phyloP scores from a whole-genome alignment of 2,797 vertebrate genomes.

The Rhinophrynus dorsalis region DNA sequence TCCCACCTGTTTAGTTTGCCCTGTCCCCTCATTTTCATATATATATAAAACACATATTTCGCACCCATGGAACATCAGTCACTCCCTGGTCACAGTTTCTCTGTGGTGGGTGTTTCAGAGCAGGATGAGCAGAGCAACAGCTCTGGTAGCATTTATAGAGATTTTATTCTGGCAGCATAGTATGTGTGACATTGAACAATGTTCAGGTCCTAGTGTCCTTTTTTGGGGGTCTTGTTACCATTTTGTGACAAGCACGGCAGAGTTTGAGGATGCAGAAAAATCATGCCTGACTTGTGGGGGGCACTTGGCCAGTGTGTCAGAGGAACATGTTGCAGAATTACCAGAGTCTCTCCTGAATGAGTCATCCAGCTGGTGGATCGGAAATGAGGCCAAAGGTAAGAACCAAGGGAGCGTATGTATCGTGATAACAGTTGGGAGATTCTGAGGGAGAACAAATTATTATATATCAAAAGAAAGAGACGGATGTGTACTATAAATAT shows the following conservation, averaged over 20 bases:
- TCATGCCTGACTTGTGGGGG: slow-evolving; percentile 26
- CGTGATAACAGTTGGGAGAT: too few species aligned
- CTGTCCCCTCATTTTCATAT: slow-evolving; percentile 33
- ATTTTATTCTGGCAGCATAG: background rate
- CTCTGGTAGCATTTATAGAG: background rate
- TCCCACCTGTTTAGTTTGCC: background rate
- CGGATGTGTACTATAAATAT: too few species aligned
- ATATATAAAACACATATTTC: too few species aligned
- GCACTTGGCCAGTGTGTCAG: slow-evolving; percentile 17
- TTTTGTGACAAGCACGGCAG: background rate
- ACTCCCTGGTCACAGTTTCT: slow-evolving; percentile 14
- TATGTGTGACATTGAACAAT: background rate
- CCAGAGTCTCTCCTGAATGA: slow-evolving; percentile 5
- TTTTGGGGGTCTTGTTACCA: slow-evolving; percentile 35
- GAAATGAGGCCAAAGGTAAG: slow-evolving; percentile 14
- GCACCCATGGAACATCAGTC: background rate
- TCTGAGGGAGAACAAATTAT: too few species aligned
- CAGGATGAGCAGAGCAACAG: slow-evolving; percentile 14
- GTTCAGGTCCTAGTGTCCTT: background rate
- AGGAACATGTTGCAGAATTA: background rate
- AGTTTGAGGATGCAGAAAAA: slow-evolving; percentile 15
- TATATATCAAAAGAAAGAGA: too few species aligned
- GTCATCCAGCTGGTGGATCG: slow-evolving; percentile 23
- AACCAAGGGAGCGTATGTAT: background rate
- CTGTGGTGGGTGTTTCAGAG: background rate